Percentiles rank a stretch among this genome's conserved stretches.
Evolutionary conservation across 1,140 invertebrate genomes (phyloP).

Genomic region (Hylyphantes graminicola): DNA sequence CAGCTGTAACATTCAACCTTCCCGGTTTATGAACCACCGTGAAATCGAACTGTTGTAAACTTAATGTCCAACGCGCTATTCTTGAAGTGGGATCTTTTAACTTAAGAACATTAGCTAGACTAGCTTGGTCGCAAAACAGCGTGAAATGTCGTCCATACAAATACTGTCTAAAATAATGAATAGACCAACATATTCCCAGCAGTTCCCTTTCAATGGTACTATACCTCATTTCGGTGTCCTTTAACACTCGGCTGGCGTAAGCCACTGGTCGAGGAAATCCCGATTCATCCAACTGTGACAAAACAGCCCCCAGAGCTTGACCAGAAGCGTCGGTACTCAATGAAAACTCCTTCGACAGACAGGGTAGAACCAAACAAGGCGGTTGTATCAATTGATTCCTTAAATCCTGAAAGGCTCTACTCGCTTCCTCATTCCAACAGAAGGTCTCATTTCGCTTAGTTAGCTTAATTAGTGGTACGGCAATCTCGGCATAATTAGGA

Average conservation of each 20-base stretch:
- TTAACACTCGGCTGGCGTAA: background rate
- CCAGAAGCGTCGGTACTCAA: background rate
- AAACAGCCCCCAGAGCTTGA: constrained; percentile 1
- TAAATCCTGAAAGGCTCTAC: background rate
- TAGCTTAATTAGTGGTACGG: constrained; percentile 65
- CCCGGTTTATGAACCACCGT: background rate
- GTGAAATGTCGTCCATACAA: background rate
- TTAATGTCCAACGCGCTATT: background rate
- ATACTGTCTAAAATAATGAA: background rate
- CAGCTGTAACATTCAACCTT: background rate
- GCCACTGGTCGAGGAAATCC: background rate
- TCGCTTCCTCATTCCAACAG: background rate
- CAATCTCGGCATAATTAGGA: constrained; percentile 65
- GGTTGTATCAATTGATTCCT: background rate
- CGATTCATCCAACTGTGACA: background rate
- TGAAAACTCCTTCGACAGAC: background rate
- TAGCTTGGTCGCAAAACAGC: background rate
- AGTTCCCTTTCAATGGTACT: background rate
- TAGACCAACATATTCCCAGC: background rate
- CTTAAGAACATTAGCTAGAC: background rate
- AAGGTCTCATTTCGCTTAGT: constrained; percentile 54
- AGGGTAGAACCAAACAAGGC: background rate
- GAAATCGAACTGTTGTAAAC: background rate
- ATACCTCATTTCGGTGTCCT: background rate
- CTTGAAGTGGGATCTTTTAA: background rate